Base-by-base conservation (phyloP, 2,797 vertebrate genomes). In the Craterocephalus amniculus region DNA sequence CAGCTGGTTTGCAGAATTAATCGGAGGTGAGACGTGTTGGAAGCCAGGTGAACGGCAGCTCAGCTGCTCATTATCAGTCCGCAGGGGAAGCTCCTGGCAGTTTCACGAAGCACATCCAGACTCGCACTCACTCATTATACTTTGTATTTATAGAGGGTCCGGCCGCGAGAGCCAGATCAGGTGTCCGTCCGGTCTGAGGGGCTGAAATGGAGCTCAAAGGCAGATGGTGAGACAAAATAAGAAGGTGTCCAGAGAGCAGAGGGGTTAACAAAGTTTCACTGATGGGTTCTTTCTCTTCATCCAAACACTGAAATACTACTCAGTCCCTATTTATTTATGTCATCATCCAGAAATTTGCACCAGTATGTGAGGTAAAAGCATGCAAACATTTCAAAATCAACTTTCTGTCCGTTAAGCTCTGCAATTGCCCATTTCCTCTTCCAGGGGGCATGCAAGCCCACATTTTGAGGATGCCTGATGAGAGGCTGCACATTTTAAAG, bases 361-460 rank as follows among this genome's bases (percentile, higher is more conserved):
- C 9, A 24, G 45, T 9, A 18, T 40, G 38, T 40, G 14, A 16
- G 22, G 45, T 22, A 48, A n/a, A 48, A n/a, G 11, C 27, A 10
- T 20, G 45, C 2, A 76, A 38, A 26, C n/a, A 43, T 54, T 31
- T 24, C 5, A 26, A 49, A 54, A 31, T 27, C 1, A 34, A 29
- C 43, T 2, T 1, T 65, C 34, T 69, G 38, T 66, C 56, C 67
- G 8, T 62, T 72, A 58, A 56, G 78, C 76, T 55, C 73, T 90
- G 88, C 88, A 92, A 89, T 89, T 88, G 76, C 92, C 63, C 6
- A 8, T 63, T 85, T 77, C 79, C 71, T 89, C 89, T 91, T 88
- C 65, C 87, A 92, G 92, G 90, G 91, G 90, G 91, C 89, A 90
- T 86, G 73, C 91, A 83, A 81, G 88, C 83, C 86, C 88, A 72